phyloP scores from a whole-genome alignment of 2,888 invertebrate genomes.

The Trissoscelio sp. region DNA sequence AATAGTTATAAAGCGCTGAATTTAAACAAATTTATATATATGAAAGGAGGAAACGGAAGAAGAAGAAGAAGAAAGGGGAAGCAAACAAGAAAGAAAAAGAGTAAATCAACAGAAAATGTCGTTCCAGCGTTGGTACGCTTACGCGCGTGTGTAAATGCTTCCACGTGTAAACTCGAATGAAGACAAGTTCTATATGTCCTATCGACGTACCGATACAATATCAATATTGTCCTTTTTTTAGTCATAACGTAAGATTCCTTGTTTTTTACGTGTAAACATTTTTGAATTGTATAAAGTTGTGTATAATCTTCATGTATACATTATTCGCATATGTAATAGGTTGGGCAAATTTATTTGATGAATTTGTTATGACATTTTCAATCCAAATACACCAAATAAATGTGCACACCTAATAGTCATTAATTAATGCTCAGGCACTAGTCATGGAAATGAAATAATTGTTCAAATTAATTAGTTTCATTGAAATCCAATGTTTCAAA shows the following conservation, averaged over 20 bases:
- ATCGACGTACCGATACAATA: constrained; percentile 67
- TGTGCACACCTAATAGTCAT: too few species aligned
- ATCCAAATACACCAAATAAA: too few species aligned
- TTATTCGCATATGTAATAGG: constrained; percentile 55
- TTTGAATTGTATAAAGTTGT: constrained; percentile 59
- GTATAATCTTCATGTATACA: constrained; percentile 40
- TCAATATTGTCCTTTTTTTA: constrained; percentile 66
- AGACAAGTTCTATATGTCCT: constrained; percentile 54
- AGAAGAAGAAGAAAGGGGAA: constrained; percentile 24
- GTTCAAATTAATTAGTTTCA: constrained; percentile 31
- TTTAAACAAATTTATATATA: constrained; percentile 43
- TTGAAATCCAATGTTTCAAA: not conserved
- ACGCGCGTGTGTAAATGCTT: constrained; percentile 75
- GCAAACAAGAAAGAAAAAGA: constrained; percentile 18
- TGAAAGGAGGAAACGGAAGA: not conserved
- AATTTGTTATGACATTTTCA: too few species aligned
- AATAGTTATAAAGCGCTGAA: constrained; percentile 67
- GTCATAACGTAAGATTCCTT: constrained; percentile 75
- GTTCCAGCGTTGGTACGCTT: constrained; percentile 60
- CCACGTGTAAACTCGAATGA: constrained; percentile 69
- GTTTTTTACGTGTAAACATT: constrained; percentile 63
- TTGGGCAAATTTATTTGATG: too few species aligned
- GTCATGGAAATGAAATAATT: constrained; percentile 50
- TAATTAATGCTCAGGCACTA: constrained; percentile 61
- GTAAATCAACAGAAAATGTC: too few species aligned